Evolutionary conservation across 2,888 invertebrate genomes (phyloP), one percentile per base, ranked within the genome.

Genomic region (Drosophila mettleri): DNA sequence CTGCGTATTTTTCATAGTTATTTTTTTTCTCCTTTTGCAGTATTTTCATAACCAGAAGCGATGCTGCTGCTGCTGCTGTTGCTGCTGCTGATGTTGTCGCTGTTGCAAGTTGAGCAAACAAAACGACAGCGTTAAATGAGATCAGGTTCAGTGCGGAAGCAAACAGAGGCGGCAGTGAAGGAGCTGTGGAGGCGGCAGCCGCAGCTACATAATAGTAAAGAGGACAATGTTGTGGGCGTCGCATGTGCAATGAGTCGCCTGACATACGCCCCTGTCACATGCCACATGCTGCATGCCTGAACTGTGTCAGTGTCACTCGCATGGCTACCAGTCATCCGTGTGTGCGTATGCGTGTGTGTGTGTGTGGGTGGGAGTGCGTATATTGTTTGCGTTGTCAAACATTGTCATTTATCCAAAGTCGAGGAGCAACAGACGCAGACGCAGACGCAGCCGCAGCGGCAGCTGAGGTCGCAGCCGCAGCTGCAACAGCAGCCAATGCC

Each of bases 371-470:
- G 39, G 59, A 46, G 34, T 68, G 73, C 59, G 55, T 60, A 69
- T 60, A 67, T 73, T 82, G 82, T 82, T 84, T 86, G 86, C 68
- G 75, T 68, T 84, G 83, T 84, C 87, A 83, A 83, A 86, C 87
- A 86, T 81, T 86, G 78, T 78, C 81, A 84, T 83, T 78, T 81
- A 75, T 75, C 78, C 81, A 75, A 84, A 71, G 84, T 69, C 57
- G 77, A 62, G 51, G 43, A 59, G 51, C 48, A 39, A 43, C 29
- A 9, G 29, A 22, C 31, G 34, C 43, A 39, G 27, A 2, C 27
- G 2, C 14, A 5, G 22, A 24, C 39, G 34, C 53, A 38, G 22
- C 10, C 34, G 2, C 18, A 24, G 36, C 34, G n/a, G 2, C 45
- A 10, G 39, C 7, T 34, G n/a, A n/a, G n/a, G n/a, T n/a, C n/a